Conservation (phyloP, 37 sponge, comb jelly and placozoan genomes). For the Mnemiopsis leidyi region DNA sequence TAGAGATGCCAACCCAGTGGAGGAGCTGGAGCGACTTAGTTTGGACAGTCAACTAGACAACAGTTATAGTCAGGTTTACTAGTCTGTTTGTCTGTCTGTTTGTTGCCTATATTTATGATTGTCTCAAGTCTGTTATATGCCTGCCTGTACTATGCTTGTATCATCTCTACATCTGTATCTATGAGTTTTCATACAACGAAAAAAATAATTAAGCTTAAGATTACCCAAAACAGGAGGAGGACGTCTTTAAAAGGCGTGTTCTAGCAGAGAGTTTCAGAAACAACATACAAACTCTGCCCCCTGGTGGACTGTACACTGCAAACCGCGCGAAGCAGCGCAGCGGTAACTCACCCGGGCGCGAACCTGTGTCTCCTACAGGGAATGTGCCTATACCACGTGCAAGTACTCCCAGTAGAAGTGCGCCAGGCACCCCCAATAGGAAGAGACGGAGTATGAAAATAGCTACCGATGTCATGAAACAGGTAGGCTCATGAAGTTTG, state of each 20-base stretch:
- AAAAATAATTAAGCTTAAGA: too few species aligned
- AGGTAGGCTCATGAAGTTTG: too few species aligned
- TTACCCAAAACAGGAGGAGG: too few species aligned
- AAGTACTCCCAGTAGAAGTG: conserved; percentile 10
- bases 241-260: conserved; percentile 10
- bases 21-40: conserved; percentile 35
- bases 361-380: not conserved
- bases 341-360: not conserved
- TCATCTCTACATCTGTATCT: too few species aligned
- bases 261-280: conserved; percentile 55
- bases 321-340: conserved; percentile 32
- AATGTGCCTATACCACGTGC: not conserved
- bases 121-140: too few species aligned
- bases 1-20: not conserved
- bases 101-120: not conserved
- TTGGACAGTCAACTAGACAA: conserved; percentile 40
- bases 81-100: too few species aligned
- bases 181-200: too few species aligned
- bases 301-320: conserved; percentile 59
- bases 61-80: conserved; percentile 2
- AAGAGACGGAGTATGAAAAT: conserved; percentile 49
- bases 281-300: conserved; percentile 53
- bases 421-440: conserved; percentile 10
- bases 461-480: conserved; percentile 28
- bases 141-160: too few species aligned